phyloP scores from a whole-genome alignment of 2,888 invertebrate species.

The Sicus ferrugineus region DNA sequence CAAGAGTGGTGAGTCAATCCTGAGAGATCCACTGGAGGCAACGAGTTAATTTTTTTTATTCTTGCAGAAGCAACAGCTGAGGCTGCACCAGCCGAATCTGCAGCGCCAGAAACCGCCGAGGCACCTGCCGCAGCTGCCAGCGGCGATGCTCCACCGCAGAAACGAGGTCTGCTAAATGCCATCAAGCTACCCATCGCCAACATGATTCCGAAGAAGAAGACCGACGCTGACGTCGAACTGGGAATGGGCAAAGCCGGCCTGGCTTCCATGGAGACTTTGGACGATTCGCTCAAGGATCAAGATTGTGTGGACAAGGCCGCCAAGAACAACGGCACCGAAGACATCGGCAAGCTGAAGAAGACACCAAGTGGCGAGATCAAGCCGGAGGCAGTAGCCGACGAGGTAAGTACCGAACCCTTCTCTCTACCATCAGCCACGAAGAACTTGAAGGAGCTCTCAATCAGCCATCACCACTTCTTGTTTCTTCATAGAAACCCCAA shows the following conservation, averaged over 20 bases:
- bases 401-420: constrained; percentile 47
- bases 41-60: not conserved
- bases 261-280: constrained; percentile 83
- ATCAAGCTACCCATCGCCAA: constrained; percentile 72
- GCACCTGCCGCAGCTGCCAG: constrained; percentile 39
- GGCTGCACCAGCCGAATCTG: constrained; percentile 48
- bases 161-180: constrained; percentile 69
- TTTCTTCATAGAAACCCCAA: constrained; percentile 49
- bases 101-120: constrained; percentile 24
- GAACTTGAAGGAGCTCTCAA: not conserved
- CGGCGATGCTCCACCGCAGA: constrained; percentile 51
- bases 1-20: constrained; percentile 56
- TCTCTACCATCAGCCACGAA: no score
- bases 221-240: constrained; percentile 67
- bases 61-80: constrained; percentile 57
- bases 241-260: constrained; percentile 73
- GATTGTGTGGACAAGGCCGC: constrained; percentile 68
- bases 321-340: constrained; percentile 69
- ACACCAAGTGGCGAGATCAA: constrained; percentile 55
- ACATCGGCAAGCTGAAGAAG: constrained; percentile 75
- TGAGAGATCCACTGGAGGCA: not conserved
- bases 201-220: constrained; percentile 68
- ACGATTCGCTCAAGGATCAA: constrained; percentile 74
- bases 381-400: constrained; percentile 61
- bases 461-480: not conserved